A percentile compares a stretch with the other conserved stretches of the same genome.
These are phyloP conservation scores for Mnemiopsis leidyi DNA, from an alignment of 37 sponge, comb jelly and placozoan genomes.

Conservation along the genomic window DNA sequence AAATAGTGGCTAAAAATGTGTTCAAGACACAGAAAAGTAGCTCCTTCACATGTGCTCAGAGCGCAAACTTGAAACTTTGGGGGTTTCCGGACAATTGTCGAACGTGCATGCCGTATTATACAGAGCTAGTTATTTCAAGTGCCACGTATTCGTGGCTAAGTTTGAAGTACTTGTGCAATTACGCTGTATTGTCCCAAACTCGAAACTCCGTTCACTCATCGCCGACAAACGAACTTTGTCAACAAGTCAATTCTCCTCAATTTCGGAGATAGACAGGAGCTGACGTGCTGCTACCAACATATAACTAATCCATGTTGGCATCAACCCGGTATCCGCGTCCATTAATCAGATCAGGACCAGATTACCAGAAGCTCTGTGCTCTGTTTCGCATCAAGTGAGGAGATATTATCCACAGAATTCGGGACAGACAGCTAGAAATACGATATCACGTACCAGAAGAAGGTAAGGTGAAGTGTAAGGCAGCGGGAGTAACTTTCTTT, in stretches of 20 bases:
- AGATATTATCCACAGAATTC: too few relatives aligned
- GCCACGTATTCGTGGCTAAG: not conserved
- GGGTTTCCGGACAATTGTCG: not conserved
- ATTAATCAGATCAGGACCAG: too few relatives aligned
- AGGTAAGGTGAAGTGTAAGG: too few relatives aligned
- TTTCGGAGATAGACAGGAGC: not conserved
- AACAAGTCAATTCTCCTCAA: not conserved
- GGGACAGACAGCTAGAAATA: too few relatives aligned
- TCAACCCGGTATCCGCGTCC: too few relatives aligned
- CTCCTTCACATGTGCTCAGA: not conserved
- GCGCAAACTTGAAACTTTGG: not conserved
- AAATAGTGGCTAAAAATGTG: not conserved
- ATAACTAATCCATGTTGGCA: too few relatives aligned
- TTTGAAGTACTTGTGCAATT: not conserved
- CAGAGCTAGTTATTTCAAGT: not conserved
- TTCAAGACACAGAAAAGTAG: not conserved
- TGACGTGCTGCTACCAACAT: too few relatives aligned
- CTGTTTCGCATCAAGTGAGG: too few relatives aligned
- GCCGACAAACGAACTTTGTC: not conserved
- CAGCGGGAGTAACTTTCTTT: too few relatives aligned
- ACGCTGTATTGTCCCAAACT: not conserved
- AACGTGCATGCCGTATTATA: too few relatives aligned
- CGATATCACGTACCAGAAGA: too few relatives aligned
- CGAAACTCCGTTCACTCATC: not conserved
- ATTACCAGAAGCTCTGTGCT: too few relatives aligned